phyloP scores from a whole-genome alignment of 1,140 invertebrate species.

The Solenopsis fugax region DNA sequence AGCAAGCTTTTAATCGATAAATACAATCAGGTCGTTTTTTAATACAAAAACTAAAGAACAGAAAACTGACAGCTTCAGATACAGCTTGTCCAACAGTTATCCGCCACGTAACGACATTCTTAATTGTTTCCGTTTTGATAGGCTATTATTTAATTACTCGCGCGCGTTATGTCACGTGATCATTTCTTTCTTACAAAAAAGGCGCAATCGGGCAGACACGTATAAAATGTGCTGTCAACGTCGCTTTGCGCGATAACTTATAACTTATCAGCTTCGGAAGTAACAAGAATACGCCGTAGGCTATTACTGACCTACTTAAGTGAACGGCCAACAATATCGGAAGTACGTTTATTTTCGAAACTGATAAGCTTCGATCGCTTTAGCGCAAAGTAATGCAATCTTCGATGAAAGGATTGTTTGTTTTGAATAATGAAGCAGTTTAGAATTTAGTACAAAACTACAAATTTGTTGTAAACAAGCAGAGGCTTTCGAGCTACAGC shows the following conservation, averaged over 20 bases:
- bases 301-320: slow-evolving; percentile 45
- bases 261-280: slow-evolving; percentile 45
- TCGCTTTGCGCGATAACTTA: slow-evolving; percentile 26
- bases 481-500: slow-evolving; percentile 1
- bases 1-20: slow-evolving; percentile 53
- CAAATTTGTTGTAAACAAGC: slow-evolving; percentile 42
- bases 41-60: background rate
- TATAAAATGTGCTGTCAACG: slow-evolving; percentile 31
- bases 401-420: slow-evolving; percentile 39
- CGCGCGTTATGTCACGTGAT: background rate
- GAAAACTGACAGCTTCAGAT: slow-evolving; percentile 29
- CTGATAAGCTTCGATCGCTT: slow-evolving; percentile 58
- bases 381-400: slow-evolving; percentile 42
- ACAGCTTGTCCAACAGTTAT: background rate
- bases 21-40: slow-evolving; percentile 19
- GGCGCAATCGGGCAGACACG: background rate
- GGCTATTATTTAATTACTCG: slow-evolving; percentile 8
- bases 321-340: slow-evolving; percentile 50
- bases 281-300: slow-evolving; percentile 35
- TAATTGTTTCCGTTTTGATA: slow-evolving; percentile 14
- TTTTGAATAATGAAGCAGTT: slow-evolving; percentile 55
- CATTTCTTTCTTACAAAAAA: background rate
- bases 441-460: slow-evolving; percentile 47
- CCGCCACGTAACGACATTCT: background rate
- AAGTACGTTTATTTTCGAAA: slow-evolving; percentile 19